A percentile compares a stretch with the other conserved stretches of the same genome.
Conservation (phyloP, 2,797 vertebrate genomes). For the Xenopus petersii region DNA sequence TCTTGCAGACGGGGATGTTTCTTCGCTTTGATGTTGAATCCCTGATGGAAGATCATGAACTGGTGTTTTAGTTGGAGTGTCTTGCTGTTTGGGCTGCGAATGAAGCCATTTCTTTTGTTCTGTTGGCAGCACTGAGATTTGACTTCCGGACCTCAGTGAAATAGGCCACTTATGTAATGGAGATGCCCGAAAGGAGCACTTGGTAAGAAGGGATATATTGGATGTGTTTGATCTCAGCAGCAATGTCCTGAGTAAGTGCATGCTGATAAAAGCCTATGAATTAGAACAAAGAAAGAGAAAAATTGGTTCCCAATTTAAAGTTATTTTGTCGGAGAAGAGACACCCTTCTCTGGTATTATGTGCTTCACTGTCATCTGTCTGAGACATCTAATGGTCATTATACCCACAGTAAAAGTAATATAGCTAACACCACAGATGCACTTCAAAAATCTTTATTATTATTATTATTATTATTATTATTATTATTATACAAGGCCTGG, state of each 20-base stretch:
- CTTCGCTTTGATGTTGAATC: conserved; percentile 37
- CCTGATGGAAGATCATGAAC: conserved; percentile 39
- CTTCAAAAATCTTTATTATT: too few species aligned
- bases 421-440: too few species aligned
- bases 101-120: conserved; percentile 64
- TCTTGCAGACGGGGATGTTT: not conserved
- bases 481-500: too few species aligned
- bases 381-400: too few species aligned
- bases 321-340: too few species aligned
- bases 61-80: conserved; percentile 51
- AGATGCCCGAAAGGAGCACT: conserved; percentile 50
- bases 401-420: too few species aligned
- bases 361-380: too few species aligned
- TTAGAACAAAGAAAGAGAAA: not conserved
- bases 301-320: not conserved
- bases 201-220: conserved; percentile 52
- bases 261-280: conserved; percentile 10
- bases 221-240: conserved; percentile 51
- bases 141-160: conserved; percentile 51
- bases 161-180: conserved; percentile 52
- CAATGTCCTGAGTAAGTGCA: conserved; percentile 47
- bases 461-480: too few species aligned
- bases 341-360: too few species aligned
- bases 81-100: conserved; percentile 62
- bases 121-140: conserved; percentile 51